phyloP scores from a whole-genome alignment of 2,113 vertebrate genomes.

The Odocoileus virginianus region DNA sequence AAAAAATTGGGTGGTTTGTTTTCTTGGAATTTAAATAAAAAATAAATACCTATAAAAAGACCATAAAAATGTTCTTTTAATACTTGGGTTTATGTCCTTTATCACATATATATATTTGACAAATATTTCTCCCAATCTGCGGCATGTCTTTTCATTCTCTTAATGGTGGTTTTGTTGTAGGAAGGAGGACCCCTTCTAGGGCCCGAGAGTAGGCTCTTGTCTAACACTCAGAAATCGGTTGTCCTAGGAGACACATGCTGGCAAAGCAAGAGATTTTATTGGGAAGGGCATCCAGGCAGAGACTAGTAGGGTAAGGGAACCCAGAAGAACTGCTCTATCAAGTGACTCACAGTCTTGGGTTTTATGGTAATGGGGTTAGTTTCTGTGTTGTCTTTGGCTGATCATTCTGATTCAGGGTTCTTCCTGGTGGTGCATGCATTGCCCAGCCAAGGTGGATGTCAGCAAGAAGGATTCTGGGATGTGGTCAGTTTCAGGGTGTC shows the following conservation, averaged over 20 bases:
- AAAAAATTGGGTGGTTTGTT: neutral
- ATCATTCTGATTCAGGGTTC: neutral
- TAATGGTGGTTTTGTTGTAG: neutral
- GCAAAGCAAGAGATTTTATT: neutral
- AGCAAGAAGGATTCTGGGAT: neutral
- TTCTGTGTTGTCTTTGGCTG: neutral
- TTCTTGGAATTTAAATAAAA: neutral
- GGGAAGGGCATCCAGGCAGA: rapidly evolving
- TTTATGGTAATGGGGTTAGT: neutral
- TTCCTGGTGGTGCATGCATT: neutral
- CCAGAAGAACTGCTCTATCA: neutral
- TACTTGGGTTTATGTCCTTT: neutral
- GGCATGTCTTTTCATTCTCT: neutral
- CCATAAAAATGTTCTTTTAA: neutral
- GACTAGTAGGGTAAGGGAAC: neutral
- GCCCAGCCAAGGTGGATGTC: neutral
- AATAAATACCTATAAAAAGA: neutral
- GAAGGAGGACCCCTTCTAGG: neutral
- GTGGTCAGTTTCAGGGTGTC: neutral
- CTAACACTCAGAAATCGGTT: neutral
- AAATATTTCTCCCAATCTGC: neutral
- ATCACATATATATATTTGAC: neutral
- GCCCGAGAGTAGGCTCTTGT: neutral
- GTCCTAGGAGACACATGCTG: neutral
- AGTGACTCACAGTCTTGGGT: neutral